Conservation (phyloP, 2,888 invertebrate genomes). For the Euzophera pinguis region DNA sequence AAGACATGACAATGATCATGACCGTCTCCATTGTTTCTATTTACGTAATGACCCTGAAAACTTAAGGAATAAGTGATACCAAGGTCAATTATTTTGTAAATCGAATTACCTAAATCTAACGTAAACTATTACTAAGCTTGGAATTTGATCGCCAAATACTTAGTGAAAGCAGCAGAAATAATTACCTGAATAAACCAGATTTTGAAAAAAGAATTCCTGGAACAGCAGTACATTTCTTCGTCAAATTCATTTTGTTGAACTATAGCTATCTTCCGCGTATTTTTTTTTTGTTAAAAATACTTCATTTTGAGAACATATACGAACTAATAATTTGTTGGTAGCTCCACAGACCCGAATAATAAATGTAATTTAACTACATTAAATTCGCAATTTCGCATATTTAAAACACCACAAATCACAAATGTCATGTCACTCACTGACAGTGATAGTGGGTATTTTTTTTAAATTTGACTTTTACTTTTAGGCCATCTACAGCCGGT, state of each 20-base stretch:
- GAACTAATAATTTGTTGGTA: too few species aligned
- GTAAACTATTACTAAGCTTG: too few species aligned
- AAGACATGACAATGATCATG: constrained; percentile 55
- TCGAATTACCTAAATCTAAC: too few species aligned
- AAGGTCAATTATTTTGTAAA: not conserved
- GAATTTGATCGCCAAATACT: too few species aligned
- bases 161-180: not conserved
- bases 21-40: constrained; percentile 47
- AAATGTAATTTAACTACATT: too few species aligned
- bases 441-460: too few species aligned
- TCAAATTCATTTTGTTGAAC: constrained; percentile 42
- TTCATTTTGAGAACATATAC: not conserved
- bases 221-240: constrained; percentile 33
- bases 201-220: constrained; percentile 34
- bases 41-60: constrained; percentile 77
- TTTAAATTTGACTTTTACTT: too few species aligned
- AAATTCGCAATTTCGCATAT: too few species aligned
- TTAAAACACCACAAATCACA: too few species aligned
- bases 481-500: too few species aligned
- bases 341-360: too few species aligned
- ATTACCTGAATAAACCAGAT: constrained; percentile 38
- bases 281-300: not conserved
- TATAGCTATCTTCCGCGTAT: not conserved
- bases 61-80: constrained; percentile 39
- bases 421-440: too few species aligned